Percentiles rank a stretch among this genome's conserved stretches.
These are phyloP conservation scores for Horisme vitalbata DNA, from an alignment of 2,888 invertebrate species.

Conservation along the genomic window DNA sequence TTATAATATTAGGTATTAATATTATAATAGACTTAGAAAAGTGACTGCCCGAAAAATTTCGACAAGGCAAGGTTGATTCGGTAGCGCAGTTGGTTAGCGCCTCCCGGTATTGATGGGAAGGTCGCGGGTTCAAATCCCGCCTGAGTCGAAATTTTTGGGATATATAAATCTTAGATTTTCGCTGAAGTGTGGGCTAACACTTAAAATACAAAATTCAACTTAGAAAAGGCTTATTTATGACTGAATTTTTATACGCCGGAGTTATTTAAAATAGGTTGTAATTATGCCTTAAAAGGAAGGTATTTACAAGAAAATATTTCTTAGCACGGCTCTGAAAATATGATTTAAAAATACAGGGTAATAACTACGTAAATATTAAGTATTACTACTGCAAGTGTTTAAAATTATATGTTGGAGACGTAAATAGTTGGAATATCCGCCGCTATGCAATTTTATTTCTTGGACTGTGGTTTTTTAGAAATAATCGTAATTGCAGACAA, in stretches of 20 bases:
- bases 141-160: too few species aligned
- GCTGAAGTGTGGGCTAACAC: too few species aligned
- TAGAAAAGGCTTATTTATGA: too few species aligned
- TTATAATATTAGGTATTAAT: too few species aligned
- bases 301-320: conserved; percentile 14
- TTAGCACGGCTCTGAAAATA: conserved; percentile 7
- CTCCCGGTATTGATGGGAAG: too few species aligned
- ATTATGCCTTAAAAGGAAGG: neutral
- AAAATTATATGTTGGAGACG: conserved; percentile 42
- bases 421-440: conserved; percentile 40
- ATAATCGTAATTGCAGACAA: conserved; percentile 17
- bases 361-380: conserved; percentile 36
- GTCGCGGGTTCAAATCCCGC: too few species aligned
- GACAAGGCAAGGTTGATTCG: too few species aligned
- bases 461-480: conserved; percentile 14
- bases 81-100: too few species aligned
- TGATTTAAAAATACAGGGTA: conserved; percentile 22
- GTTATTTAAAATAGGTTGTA: neutral
- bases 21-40: too few species aligned
- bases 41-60: too few species aligned
- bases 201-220: too few species aligned
- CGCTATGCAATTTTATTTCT: conserved; percentile 26
- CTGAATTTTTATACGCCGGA: neutral
- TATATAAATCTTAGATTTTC: too few species aligned
- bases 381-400: conserved; percentile 33